phyloP scores from a whole-genome alignment of 2,113 vertebrate genomes.

The Corythoichthys haematopterus region DNA sequence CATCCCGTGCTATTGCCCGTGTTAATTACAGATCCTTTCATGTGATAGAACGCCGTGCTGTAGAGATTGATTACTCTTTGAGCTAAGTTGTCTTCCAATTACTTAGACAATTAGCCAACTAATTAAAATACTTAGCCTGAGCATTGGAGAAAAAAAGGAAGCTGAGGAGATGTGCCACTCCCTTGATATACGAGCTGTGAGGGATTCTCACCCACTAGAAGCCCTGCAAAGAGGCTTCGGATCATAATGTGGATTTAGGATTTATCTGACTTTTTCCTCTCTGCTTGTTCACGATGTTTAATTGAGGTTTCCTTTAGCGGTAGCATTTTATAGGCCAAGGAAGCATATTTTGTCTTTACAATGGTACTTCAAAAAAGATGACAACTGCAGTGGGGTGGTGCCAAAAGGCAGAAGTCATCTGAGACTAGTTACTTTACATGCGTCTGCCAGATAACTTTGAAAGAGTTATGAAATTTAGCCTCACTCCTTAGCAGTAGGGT shows the following conservation, averaged over 20 bases:
- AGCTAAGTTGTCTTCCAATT: constrained; percentile 99
- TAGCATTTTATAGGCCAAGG: neutral
- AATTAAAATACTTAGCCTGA: constrained; percentile 99
- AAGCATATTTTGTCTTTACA: neutral
- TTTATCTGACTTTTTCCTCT: constrained; percentile 28
- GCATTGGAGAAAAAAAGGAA: constrained; percentile 75
- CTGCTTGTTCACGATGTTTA: constrained; percentile 44
- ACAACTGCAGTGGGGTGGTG: neutral
- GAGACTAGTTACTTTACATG: too few relatives aligned
- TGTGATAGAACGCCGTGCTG: constrained; percentile 95
- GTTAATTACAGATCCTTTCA: constrained; percentile 98
- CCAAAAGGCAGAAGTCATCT: neutral
- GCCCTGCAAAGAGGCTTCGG: constrained; percentile 3
- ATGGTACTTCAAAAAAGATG: neutral
- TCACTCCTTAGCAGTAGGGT: too few relatives aligned
- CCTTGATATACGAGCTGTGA: constrained; percentile 84
- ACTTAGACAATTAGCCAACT: constrained; percentile 99
- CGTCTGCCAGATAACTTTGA: too few relatives aligned
- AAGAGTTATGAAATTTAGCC: too few relatives aligned
- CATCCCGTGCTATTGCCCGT: constrained; percentile 77
- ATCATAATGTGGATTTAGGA: constrained; percentile 38
- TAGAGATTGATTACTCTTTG: constrained; percentile 99
- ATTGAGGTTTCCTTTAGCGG: neutral
- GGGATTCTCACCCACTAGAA: constrained; percentile 55
- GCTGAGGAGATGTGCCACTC: constrained; percentile 78